Base-by-base conservation (phyloP, 1,140 invertebrate species). In the Bicyclus anynana region DNA sequence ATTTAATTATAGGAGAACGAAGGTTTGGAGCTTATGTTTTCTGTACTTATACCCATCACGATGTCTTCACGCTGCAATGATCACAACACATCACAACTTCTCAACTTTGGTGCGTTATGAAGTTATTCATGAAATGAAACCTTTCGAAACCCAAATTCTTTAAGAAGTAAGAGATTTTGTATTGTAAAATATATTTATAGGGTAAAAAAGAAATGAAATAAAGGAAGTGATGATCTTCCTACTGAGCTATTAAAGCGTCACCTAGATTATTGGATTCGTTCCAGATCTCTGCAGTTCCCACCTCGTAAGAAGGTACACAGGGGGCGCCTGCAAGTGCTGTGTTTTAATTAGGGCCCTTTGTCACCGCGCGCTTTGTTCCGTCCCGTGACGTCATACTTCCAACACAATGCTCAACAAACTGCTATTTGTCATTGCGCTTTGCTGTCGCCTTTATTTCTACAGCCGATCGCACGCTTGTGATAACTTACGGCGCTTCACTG, bases 281-380 rank as follows among this genome's bases (percentile, higher is more conserved):
- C 16, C 13, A 40, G 37, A 4, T 9, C 16, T 9, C 17, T 40
- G 37, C 13, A 40, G 13, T 14, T 40, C 13, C 5, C 13, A 14
- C 7, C 37, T 35, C n/a, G 33, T 40, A 40, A 40, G 37, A 40
- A 14, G 13, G 33, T 35, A 13, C n/a, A 35, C n/a, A 54, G 40
- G 1, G 21, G n/a, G 21, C 40, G 40, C 26, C 52, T 54, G 52
- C 52, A 20, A 54, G 52, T 54, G 52, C 52, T 54, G 42, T 54
- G 42, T 46, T 46, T 46, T 44, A 54, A 54, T 54, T 46, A 54
- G 21, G 29, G 40, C 40, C 52, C 40, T 44, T 54, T 54, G 52
- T 54, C 38, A 29, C 52, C 10, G 40, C 14, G 27, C 20, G 52
- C 40, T 29, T 37, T 44, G 26, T 54, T 40, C n/a, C n/a, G n/a